Evolutionary conservation across 1,140 invertebrate species (phyloP).

Genomic region (Lepidurus couesii): DNA sequence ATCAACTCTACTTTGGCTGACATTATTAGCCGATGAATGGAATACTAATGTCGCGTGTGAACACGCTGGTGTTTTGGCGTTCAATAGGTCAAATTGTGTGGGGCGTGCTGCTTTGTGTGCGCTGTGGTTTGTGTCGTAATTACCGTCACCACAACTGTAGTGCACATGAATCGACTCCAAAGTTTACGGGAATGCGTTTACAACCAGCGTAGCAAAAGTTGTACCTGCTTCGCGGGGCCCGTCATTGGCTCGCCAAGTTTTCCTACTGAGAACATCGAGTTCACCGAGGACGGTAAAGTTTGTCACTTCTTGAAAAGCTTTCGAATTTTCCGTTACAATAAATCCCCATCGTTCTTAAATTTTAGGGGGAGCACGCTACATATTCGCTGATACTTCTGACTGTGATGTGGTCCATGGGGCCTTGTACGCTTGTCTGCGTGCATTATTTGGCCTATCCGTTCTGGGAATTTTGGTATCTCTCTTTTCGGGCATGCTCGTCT

Average conservation of each 20-base stretch:
- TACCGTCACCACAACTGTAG: constrained; percentile 84
- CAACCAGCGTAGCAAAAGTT: constrained; percentile 65
- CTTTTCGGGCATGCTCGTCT: constrained; percentile 84
- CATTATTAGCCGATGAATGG: neutral
- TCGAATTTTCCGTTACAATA: neutral
- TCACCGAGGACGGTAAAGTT: constrained; percentile 23
- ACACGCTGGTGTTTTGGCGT: neutral
- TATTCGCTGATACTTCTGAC: constrained; percentile 75
- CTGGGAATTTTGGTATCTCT: constrained; percentile 82
- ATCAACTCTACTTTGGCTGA: constrained; percentile 15
- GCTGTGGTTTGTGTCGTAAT: constrained; percentile 77
- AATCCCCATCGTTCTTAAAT: constrained; percentile 4
- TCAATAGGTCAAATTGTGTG: constrained; percentile 73
- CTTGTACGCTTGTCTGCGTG: constrained; percentile 74
- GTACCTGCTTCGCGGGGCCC: constrained; percentile 54
- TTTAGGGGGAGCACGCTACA: constrained; percentile 45
- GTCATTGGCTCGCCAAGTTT: constrained; percentile 22
- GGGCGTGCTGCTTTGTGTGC: constrained; percentile 72
- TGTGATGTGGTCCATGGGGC: constrained; percentile 82
- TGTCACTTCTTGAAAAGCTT: neutral
- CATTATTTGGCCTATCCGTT: constrained; percentile 80
- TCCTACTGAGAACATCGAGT: neutral
- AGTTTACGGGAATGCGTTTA: constrained; percentile 79
- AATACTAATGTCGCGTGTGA: neutral
- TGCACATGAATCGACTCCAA: constrained; percentile 85